Base-by-base conservation (phyloP, 2,113 vertebrate genomes). In the Coptodon rendalli region DNA sequence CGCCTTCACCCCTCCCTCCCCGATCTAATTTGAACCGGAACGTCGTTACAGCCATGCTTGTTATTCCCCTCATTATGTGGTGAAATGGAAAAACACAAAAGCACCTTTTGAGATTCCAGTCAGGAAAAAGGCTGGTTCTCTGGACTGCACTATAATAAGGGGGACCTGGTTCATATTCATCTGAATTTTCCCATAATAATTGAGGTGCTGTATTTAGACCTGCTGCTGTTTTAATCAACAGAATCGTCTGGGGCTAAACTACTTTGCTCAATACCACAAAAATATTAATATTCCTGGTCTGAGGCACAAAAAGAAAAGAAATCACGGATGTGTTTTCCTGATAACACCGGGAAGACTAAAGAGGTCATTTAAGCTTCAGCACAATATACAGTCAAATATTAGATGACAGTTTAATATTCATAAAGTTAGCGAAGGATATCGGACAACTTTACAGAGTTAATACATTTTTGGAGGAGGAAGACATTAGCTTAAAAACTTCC, bases 11-110 rank as follows among this genome's bases (percentile, higher is more conserved):
- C 87, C 73, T 48, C 85, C 91, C 91, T 50, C 63, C 90, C 81
- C 54, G 36, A 93, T 93, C 87, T 95, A 95, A 96, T 96, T 95
- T 95, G 94, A 93, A 95, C 91, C 89, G 92, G 90, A 95, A 94
- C 89, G 86, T 93, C 84, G 92, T 90, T 91, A 92, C 87, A 86
- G 91, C 92, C 90, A 83, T 84, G 95, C 94, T 93, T 93, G 93
- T 94, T 95, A 95, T 95, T 94, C 84, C 89, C 89, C 93, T 95
- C 95, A 95, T 95, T 96, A 95, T 91, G 87, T 88, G 91, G 82
- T 79, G 91, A 92, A 95, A 93, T 94, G 89, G 91, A 90, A 93
- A 94, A 92, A 91, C 82, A 93, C 90, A 94, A 93, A 93, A 91
- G 90, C 89, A 93, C 91, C 89, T 92, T 92, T 94, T 91, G 79